Evolutionary conservation across 2,113 vertebrate species (phyloP), one percentile per base, ranked within the genome.

Genomic region (Eurystomus gularis): DNA sequence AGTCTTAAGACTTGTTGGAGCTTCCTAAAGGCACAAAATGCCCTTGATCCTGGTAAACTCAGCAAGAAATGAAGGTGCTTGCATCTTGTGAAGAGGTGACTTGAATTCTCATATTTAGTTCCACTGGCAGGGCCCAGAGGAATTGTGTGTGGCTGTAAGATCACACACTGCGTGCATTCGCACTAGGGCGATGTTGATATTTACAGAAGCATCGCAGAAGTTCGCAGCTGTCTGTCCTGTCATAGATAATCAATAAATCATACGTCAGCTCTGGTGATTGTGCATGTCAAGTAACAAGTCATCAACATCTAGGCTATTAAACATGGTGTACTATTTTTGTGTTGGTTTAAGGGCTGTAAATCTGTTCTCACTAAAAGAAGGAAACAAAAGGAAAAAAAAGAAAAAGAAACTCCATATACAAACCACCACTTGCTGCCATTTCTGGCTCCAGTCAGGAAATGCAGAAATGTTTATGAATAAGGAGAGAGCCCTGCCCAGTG

Each of bases 241-340:
- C 62, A 82, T 35, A 82, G 94, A 28, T 82, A 82, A 96, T 95
- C 96, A 73, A 95, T 97, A 95, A 85, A 85, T 94, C 81, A 91
- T 77, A 69, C 1, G 0, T 85, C 91, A 96, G 73, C 31, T 76
- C 57, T 87, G 65, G 44, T 94, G 87, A 91, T 80, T 61, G 84
- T 93, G 70, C 82, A 82, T 80, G 90, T 86, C 87, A 85, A 87
- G 73, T 61, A 64, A 76, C 57, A 89, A 85, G 81, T 79, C 39
- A 58, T 58, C 70, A 82, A 28, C 81, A 52, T 85, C 66, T 18
- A 80, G 75, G 58, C 75, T 86, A 25, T 77, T 79, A 69, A 94
- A 95, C 54, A 44, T 58, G 39, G 26, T 17, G 10, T 9, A 15
- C 13, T 68, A 29, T 66, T 85, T 89, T 65, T 69, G 24, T 85